A percentile compares a stretch with the other conserved stretches of the same genome.
These are phyloP conservation scores for Sciaenops ocellatus DNA, from an alignment of 2,797 vertebrate species.

Conservation along the genomic window DNA sequence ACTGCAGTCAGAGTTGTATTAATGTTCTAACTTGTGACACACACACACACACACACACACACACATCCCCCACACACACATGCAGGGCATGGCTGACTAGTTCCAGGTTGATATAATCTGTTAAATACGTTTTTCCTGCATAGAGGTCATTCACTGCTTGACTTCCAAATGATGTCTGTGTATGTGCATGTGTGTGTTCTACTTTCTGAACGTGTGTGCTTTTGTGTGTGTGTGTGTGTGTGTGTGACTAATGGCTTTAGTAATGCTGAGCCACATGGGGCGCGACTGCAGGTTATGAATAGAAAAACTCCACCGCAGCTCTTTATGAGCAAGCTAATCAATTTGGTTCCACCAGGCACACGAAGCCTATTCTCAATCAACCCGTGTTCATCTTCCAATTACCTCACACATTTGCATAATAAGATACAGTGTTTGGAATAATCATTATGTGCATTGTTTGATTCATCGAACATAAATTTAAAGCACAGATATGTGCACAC, in stretches of 20 bases:
- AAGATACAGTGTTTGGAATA: constrained; percentile 54
- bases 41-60: constrained; percentile 7
- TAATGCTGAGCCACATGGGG: constrained; percentile 64
- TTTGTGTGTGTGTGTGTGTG: constrained; percentile 6
- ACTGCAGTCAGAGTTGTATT: not conserved
- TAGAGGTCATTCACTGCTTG: constrained; percentile 55
- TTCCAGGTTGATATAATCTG: constrained; percentile 53
- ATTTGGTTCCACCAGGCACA: constrained; percentile 59
- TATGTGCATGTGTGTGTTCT: constrained; percentile 35
- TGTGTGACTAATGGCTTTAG: constrained; percentile 69
- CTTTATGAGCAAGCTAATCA: constrained; percentile 71
- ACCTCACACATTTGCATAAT: constrained; percentile 56
- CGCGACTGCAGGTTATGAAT: constrained; percentile 62
- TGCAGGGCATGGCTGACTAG: constrained; percentile 18
- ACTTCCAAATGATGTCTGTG: constrained; percentile 44
- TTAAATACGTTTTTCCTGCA: constrained; percentile 43
- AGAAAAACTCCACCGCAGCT: constrained; percentile 61
- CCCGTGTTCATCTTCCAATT: constrained; percentile 57
- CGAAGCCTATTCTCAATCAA: constrained; percentile 63
- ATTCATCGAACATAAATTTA: not conserved
- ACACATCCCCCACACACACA: constrained; percentile 8
- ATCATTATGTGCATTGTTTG: constrained; percentile 37
- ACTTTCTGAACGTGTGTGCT: constrained; percentile 2
- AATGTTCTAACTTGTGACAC: not conserved
- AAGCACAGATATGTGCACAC: not conserved